Evolutionary conservation across 2,888 invertebrate genomes (phyloP).

Genomic region (Nysson spinosus): DNA sequence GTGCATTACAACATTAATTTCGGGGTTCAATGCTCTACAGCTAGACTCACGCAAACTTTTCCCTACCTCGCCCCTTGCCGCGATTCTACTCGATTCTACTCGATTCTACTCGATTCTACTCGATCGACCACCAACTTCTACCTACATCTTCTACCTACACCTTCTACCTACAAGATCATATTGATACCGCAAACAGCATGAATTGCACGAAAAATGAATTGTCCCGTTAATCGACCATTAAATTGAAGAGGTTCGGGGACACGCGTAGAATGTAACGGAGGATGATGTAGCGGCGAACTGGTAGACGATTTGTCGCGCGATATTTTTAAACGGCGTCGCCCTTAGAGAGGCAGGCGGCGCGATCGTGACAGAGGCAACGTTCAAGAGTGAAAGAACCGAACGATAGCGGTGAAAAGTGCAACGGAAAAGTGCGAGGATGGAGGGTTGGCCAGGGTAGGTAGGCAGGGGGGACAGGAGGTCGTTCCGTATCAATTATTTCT

Average conservation of each 20-base stretch:
- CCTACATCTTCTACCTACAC: no score
- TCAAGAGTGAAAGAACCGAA: slow-evolving; percentile 51
- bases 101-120: not conserved
- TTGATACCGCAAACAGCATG: no score
- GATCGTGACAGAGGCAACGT: slow-evolving; percentile 1
- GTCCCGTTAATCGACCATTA: no score
- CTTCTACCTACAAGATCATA: no score
- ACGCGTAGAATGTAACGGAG: not conserved
- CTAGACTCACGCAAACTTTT: slow-evolving; percentile 57
- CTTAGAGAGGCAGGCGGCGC: slow-evolving; percentile 33
- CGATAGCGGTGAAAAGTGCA: slow-evolving; percentile 59
- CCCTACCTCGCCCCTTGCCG: slow-evolving; percentile 17
- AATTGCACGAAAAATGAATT: no score
- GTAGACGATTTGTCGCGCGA: slow-evolving; percentile 51
- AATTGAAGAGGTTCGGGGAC: slow-evolving; percentile 21
- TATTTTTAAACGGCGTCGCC: slow-evolving; percentile 59
- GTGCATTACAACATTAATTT: slow-evolving; percentile 65
- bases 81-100: not conserved
- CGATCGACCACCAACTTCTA: not conserved
- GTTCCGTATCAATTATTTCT: slow-evolving; percentile 69
- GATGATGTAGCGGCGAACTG: slow-evolving; percentile 11
- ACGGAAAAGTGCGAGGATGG: no score
- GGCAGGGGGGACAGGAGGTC: slow-evolving; percentile 43
- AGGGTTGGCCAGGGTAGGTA: slow-evolving; percentile 23
- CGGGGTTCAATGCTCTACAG: slow-evolving; percentile 65